Conservation (phyloP, 2,113 vertebrate species). For the Atherinomorus stipes region DNA sequence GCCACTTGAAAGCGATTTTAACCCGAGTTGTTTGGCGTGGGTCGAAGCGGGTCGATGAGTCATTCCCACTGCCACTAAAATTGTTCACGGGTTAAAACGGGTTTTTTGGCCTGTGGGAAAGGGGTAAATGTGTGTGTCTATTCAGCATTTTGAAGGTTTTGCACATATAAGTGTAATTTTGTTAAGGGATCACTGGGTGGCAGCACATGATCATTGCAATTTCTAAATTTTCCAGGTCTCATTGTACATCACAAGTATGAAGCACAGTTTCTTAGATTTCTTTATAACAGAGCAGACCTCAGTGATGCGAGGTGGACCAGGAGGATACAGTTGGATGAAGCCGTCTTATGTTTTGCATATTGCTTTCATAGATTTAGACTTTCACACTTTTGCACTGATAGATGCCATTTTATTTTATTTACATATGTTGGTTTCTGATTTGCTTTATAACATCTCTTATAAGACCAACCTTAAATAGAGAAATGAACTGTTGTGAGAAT, state of each 20-base stretch:
- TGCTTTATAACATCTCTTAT: too few relatives aligned
- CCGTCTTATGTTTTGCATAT: not conserved
- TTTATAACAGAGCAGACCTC: not conserved
- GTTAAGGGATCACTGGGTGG: slow-evolving; percentile 68
- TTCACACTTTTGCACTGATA: not conserved
- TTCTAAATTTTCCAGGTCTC: not conserved
- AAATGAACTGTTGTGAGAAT: not conserved
- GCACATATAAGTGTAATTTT: slow-evolving; percentile 7
- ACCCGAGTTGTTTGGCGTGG: too few relatives aligned
- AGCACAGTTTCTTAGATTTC: not conserved
- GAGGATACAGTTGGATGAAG: not conserved
- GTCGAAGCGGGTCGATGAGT: too few relatives aligned
- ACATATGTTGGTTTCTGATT: not conserved
- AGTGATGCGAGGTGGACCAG: not conserved
- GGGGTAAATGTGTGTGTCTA: not conserved
- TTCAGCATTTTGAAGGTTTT: too few relatives aligned
- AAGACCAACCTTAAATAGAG: too few relatives aligned
- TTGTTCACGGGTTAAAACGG: too few relatives aligned
- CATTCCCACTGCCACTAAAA: too few relatives aligned
- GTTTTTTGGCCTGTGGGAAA: too few relatives aligned
- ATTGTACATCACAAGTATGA: not conserved
- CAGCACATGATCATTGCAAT: slow-evolving; percentile 56
- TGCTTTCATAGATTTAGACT: not conserved
- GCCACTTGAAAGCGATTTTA: too few relatives aligned
- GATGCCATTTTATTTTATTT: not conserved